Percentiles rank a stretch among this genome's conserved stretches.
phyloP scores from a whole-genome alignment of 2,113 vertebrate genomes.

The Solenodon paradoxus region DNA sequence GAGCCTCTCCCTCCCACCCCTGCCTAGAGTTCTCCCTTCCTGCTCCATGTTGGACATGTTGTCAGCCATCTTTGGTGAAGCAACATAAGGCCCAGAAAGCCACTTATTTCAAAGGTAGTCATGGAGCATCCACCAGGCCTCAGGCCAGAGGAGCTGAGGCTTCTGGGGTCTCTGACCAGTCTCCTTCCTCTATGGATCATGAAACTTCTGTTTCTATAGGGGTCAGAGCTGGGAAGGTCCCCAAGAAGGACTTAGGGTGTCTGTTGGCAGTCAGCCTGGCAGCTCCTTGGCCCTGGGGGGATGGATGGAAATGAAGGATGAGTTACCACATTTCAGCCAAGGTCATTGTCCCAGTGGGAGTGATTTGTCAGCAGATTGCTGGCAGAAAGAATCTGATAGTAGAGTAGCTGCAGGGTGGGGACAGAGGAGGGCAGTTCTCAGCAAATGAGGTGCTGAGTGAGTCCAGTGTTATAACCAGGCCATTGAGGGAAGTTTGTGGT shows the following conservation, averaged over 20 bases:
- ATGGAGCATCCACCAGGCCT: background rate
- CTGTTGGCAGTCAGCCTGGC: background rate
- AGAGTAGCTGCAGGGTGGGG: background rate
- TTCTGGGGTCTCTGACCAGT: rapidly evolving
- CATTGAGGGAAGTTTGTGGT: background rate
- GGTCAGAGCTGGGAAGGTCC: background rate
- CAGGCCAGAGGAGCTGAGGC: rapidly evolving
- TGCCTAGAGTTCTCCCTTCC: background rate
- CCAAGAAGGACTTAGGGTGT: background rate
- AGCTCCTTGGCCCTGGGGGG: background rate
- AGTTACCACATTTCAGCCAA: background rate
- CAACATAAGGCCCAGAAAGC: background rate
- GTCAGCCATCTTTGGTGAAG: background rate
- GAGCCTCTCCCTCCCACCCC: background rate
- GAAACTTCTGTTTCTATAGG: background rate
- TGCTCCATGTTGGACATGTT: no score
- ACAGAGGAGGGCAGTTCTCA: background rate
- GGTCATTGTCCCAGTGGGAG: background rate
- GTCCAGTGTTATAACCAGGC: background rate
- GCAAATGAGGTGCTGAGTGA: background rate
- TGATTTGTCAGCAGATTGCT: background rate
- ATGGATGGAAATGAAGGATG: background rate
- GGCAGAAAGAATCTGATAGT: background rate
- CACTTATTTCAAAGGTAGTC: background rate
- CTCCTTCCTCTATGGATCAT: rapidly evolving